These are phyloP conservation scores for Graptemys geographica DNA, from an alignment of 2,797 vertebrate genomes.

Conservation along the genomic window DNA sequence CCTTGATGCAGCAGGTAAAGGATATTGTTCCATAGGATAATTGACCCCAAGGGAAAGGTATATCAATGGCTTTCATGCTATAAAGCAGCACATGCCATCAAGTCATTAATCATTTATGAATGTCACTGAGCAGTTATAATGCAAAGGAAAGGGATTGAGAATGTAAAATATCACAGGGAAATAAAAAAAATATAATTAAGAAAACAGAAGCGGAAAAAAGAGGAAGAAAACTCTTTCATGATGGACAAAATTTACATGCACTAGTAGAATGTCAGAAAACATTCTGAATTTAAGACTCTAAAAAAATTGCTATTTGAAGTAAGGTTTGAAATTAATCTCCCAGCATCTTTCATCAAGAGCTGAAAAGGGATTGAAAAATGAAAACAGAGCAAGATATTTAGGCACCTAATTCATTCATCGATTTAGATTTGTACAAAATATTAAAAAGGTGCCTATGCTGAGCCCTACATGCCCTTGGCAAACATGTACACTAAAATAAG, in stretches of 20 bases:
- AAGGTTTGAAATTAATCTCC: background rate
- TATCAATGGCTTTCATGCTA: conserved; percentile 73
- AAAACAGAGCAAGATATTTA: background rate
- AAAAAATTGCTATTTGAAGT: background rate
- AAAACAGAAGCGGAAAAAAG: background rate
- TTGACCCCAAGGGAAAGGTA: conserved; percentile 62
- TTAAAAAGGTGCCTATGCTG: background rate
- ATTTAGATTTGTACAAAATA: background rate
- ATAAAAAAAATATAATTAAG: background rate
- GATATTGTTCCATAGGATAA: conserved; percentile 58
- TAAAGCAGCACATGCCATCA: conserved; percentile 56
- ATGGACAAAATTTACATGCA: conserved; percentile 23
- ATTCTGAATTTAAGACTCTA: background rate
- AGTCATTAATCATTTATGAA: conserved; percentile 69
- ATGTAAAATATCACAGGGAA: conserved; percentile 41
- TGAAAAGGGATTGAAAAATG: background rate
- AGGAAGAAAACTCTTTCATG: background rate
- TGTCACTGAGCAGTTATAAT: conserved; percentile 64
- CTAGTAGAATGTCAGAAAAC: background rate
- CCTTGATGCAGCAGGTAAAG: conserved; percentile 48
- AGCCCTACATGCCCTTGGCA: background rate
- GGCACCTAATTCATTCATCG: background rate
- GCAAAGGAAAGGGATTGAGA: conserved; percentile 28
- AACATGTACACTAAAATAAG: background rate
- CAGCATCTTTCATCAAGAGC: background rate